Conservation (phyloP, 2,113 vertebrate species). For the Phaethon lepturus region DNA sequence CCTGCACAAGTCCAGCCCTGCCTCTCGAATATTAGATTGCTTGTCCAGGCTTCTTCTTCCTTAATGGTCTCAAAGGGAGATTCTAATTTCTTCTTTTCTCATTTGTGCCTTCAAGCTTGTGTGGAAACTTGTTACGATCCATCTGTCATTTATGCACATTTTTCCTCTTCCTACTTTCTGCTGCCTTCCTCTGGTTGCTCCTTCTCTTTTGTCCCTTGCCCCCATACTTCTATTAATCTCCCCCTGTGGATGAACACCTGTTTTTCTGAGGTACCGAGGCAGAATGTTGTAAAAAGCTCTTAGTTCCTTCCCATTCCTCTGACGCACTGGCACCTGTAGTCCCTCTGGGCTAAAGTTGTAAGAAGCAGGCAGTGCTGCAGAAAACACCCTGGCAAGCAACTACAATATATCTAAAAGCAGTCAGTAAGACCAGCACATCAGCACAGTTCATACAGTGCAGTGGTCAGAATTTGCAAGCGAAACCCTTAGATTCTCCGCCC, state of each 20-base stretch:
- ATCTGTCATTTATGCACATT: neutral
- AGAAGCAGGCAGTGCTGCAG: neutral
- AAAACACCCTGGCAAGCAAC: neutral
- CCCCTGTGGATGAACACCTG: neutral
- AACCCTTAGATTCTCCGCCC: neutral
- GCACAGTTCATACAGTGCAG: neutral
- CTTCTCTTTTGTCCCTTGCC: neutral
- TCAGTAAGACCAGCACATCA: neutral
- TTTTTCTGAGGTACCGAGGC: neutral
- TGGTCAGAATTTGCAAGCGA: neutral
- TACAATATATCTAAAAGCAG: neutral
- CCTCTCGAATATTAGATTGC: neutral
- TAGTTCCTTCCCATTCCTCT: neutral
- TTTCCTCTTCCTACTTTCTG: neutral
- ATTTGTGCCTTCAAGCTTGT: neutral
- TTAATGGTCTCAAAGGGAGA: neutral
- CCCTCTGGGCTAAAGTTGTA: neutral
- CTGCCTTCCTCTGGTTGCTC: neutral
- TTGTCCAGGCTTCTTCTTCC: neutral
- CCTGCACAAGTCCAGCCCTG: neutral
- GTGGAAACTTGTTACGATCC: neutral
- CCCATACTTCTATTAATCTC: neutral
- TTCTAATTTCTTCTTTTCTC: neutral
- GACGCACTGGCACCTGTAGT: neutral
- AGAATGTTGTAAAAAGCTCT: neutral